phyloP scores from a whole-genome alignment of 2,888 invertebrate genomes.

The Diachrysia chrysitis region DNA sequence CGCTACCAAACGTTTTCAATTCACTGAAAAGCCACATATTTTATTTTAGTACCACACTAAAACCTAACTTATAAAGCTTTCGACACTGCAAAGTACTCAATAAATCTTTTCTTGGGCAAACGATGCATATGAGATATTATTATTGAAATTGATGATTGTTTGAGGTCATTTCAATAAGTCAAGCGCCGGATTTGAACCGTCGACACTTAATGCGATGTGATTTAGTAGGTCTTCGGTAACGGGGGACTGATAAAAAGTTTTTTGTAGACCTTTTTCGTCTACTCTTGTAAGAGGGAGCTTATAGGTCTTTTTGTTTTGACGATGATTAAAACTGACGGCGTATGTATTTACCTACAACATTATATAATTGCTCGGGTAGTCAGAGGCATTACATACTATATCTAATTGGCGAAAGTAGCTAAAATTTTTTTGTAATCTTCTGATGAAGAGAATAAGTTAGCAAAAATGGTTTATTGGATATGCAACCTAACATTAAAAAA shows the following conservation, averaged over 20 bases:
- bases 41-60: slow-evolving; percentile 16
- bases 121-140: slow-evolving; percentile 51
- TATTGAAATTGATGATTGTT: slow-evolving; percentile 61
- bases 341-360: too few relatives aligned
- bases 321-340: background rate
- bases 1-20: background rate
- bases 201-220: slow-evolving; percentile 49
- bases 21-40: background rate
- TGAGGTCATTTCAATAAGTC: slow-evolving; percentile 62
- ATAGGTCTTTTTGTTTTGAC: background rate
- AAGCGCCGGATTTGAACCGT: slow-evolving; percentile 44
- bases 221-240: slow-evolving; percentile 28
- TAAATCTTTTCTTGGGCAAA: slow-evolving; percentile 46
- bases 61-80: slow-evolving; percentile 11
- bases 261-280: background rate
- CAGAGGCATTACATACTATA: too few relatives aligned
- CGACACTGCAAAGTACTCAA: slow-evolving; percentile 26
- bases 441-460: too few relatives aligned
- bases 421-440: too few relatives aligned
- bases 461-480: too few relatives aligned
- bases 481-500: too few relatives aligned
- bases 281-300: background rate
- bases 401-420: too few relatives aligned
- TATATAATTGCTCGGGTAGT: too few relatives aligned
- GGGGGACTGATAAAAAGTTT: slow-evolving; percentile 1